These are phyloP conservation scores for Arizona elegans DNA, from an alignment of 2,113 vertebrate genomes.

Conservation along the genomic window DNA sequence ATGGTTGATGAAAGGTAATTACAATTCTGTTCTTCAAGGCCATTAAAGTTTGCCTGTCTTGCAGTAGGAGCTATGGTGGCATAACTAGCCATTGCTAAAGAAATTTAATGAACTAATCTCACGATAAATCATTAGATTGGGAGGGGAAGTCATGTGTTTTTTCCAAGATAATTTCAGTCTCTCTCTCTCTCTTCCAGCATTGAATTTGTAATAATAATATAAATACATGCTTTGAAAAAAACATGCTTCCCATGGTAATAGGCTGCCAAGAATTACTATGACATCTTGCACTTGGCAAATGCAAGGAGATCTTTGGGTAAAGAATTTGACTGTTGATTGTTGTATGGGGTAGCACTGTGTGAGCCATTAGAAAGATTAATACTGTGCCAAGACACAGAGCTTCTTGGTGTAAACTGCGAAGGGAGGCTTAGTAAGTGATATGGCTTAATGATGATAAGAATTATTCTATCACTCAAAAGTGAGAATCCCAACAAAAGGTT, in stretches of 20 bases:
- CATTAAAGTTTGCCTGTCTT: neutral
- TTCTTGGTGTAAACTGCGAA: constrained; percentile 10
- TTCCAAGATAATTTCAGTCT: neutral
- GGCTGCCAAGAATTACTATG: constrained; percentile 7
- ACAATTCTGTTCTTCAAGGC: neutral
- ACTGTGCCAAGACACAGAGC: neutral
- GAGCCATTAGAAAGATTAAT: constrained; percentile 37
- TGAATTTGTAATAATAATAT: constrained; percentile 6
- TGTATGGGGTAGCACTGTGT: rapidly evolving
- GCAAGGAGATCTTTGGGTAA: constrained; percentile 30
- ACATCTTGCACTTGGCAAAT: neutral
- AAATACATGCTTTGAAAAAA: neutral
- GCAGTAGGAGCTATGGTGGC: neutral
- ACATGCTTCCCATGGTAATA: neutral
- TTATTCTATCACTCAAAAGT: constrained; percentile 10
- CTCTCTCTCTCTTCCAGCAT: neutral
- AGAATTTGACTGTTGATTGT: constrained; percentile 31
- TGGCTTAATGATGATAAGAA: neutral
- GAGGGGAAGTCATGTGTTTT: neutral
- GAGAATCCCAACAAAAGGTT: neutral
- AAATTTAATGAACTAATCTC: neutral
- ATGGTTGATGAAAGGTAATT: neutral
- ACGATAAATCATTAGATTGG: neutral
- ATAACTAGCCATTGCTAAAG: neutral
- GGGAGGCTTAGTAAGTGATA: neutral